These are phyloP conservation scores for Scrobipalpa costella DNA, from an alignment of 2,888 invertebrate species.

Conservation along the genomic window DNA sequence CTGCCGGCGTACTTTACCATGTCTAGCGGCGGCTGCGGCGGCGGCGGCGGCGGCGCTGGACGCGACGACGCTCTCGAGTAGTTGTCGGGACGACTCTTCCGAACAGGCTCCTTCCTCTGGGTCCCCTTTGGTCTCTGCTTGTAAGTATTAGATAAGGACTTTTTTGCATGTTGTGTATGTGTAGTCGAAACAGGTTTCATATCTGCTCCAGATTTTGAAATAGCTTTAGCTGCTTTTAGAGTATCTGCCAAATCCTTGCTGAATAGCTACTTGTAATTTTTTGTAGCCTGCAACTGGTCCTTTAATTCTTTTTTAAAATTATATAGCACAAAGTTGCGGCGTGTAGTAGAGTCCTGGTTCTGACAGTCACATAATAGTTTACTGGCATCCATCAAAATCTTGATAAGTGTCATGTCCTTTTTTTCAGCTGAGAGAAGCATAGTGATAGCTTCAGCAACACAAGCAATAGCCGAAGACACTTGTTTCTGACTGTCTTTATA, in stretches of 20 bases:
- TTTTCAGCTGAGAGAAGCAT: conserved; percentile 2
- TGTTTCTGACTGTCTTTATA: conserved; percentile 14
- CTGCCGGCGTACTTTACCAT: conserved; percentile 30
- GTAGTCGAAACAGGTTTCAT: no score
- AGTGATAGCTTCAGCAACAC: neutral
- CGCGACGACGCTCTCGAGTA: conserved; percentile 20
- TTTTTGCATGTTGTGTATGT: neutral
- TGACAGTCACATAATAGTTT: conserved; percentile 31
- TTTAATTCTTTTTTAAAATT: conserved; percentile 34
- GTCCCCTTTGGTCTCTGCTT: conserved; percentile 23
- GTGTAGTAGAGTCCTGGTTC: conserved; percentile 30
- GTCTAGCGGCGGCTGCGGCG: conserved; percentile 19
- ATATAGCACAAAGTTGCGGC: conserved; percentile 31
- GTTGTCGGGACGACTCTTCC: conserved; percentile 16
- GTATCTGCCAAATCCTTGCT: conserved; percentile 33
- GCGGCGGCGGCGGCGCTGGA: conserved; percentile 2
- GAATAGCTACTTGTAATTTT: conserved; percentile 34
- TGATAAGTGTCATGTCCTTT: conserved; percentile 22
- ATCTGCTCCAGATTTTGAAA: conserved; percentile 32
- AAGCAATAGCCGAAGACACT: neutral
- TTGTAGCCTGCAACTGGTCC: conserved; percentile 34
- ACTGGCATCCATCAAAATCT: conserved; percentile 32
- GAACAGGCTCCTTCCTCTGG: conserved; percentile 27
- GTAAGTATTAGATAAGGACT: conserved; percentile 17
- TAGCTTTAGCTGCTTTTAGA: conserved; percentile 34